These are phyloP conservation scores for Galaxias olidus DNA, from an alignment of 2,797 vertebrate species.

Conservation along the genomic window DNA sequence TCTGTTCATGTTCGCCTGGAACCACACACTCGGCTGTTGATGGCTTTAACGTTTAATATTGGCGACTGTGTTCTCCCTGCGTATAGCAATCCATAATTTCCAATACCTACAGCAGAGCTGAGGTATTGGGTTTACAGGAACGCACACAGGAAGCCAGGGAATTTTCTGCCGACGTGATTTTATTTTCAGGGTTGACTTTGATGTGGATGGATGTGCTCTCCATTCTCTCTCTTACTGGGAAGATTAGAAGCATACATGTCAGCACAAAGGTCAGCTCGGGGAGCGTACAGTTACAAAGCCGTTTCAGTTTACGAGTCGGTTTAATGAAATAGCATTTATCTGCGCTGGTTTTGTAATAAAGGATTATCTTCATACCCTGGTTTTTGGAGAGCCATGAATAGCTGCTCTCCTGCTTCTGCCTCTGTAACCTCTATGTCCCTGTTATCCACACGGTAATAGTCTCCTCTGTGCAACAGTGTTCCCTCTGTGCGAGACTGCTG, in stretches of 20 bases:
- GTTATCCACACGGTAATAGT: neutral
- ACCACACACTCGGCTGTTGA: constrained; percentile 28
- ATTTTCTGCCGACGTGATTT: constrained; percentile 60
- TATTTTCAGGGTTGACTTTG: constrained; percentile 66
- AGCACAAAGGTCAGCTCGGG: constrained; percentile 56
- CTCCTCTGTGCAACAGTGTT: constrained; percentile 19
- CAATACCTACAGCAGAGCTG: constrained; percentile 54
- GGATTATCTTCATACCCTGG: constrained; percentile 19
- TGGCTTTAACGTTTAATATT: constrained; percentile 27
- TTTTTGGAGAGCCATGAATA: constrained; percentile 16
- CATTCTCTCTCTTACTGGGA: constrained; percentile 53
- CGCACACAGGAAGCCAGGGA: constrained; percentile 56
- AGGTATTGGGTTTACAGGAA: constrained; percentile 65
- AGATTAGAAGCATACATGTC: constrained; percentile 65
- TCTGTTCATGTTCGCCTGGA: constrained; percentile 29
- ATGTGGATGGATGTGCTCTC: constrained; percentile 63
- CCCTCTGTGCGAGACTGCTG: constrained; percentile 19
- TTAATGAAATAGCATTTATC: constrained; percentile 16
- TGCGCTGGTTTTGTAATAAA: constrained; percentile 27
- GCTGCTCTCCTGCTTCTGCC: neutral
- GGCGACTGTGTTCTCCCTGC: constrained; percentile 41
- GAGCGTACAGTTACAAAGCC: constrained; percentile 38
- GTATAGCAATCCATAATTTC: constrained; percentile 34
- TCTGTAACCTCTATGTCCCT: neutral
- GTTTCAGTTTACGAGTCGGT: constrained; percentile 33